Percentiles rank a stretch among this genome's conserved stretches.
These are phyloP conservation scores for Branchinecta lynchi DNA, from an alignment of 1,140 invertebrate genomes.

Conservation along the genomic window DNA sequence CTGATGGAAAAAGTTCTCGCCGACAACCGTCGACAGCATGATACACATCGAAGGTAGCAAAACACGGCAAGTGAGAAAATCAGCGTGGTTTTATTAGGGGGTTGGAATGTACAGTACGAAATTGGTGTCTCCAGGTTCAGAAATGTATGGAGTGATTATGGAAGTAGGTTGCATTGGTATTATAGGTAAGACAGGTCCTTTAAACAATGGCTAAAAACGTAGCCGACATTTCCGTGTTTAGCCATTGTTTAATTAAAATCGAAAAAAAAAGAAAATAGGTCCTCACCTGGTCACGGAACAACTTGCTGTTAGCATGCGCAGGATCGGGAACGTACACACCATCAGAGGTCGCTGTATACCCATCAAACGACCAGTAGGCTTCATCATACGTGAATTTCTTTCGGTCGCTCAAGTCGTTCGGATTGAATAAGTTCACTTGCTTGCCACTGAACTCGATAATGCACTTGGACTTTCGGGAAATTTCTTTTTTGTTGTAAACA, in stretches of 20 bases:
- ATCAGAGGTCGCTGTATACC: conserved; percentile 32
- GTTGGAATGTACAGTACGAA: no score
- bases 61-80: no score
- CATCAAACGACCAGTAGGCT: conserved; percentile 48
- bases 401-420: conserved; percentile 32
- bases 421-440: conserved; percentile 38
- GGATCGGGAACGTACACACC: conserved; percentile 36
- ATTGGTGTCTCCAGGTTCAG: no score
- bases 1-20: no score
- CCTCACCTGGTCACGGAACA: conserved; percentile 39
- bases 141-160: no score
- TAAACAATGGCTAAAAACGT: no score
- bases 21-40: no score
- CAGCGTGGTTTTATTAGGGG: no score
- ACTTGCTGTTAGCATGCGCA: conserved; percentile 31
- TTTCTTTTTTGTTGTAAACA: conserved; percentile 39
- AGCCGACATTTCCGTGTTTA: no score
- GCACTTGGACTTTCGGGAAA: conserved; percentile 36
- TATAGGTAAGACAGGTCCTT: no score
- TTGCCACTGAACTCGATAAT: conserved; percentile 41
- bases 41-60: no score
- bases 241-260: not conserved
- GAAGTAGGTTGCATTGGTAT: no score
- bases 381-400: conserved; percentile 43
- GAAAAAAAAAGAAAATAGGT: not conserved